phyloP scores from a whole-genome alignment of 2,113 vertebrate species.

The Circaetus cinerascens region DNA sequence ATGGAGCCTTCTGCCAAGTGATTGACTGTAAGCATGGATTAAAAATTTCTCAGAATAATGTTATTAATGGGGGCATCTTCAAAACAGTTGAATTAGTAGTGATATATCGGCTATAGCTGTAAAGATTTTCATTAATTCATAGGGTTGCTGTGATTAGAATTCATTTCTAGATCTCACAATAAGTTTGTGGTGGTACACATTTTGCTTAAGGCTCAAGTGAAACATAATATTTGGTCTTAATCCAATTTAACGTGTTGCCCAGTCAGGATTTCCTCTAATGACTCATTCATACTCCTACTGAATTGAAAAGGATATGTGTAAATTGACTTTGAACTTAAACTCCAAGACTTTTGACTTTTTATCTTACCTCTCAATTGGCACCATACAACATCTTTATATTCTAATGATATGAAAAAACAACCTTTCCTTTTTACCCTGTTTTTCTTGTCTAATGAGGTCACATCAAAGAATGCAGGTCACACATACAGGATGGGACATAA shows the following conservation, averaged over 20 bases:
- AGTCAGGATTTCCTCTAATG: constrained; percentile 50
- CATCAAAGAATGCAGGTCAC: background rate
- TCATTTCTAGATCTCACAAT: background rate
- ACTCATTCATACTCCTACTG: constrained; percentile 30
- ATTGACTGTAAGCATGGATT: background rate
- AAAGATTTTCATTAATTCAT: background rate
- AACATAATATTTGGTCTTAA: constrained; percentile 37
- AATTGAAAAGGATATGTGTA: constrained; percentile 38
- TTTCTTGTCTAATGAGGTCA: background rate
- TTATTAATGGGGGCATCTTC: background rate
- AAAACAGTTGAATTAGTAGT: background rate
- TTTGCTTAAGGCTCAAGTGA: background rate
- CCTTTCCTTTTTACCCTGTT: background rate
- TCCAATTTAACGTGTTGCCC: constrained; percentile 19
- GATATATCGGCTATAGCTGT: background rate
- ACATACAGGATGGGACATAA: background rate
- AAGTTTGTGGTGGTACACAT: background rate
- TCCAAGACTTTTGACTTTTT: background rate
- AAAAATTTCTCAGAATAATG: background rate
- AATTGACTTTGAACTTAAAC: background rate
- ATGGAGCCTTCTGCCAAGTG: background rate
- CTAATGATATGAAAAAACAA: background rate
- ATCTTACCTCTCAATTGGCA: background rate
- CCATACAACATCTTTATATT: background rate
- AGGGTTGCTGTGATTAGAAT: background rate